These are phyloP conservation scores for Salvator merianae DNA, from an alignment of 2,113 vertebrate species.

Conservation along the genomic window DNA sequence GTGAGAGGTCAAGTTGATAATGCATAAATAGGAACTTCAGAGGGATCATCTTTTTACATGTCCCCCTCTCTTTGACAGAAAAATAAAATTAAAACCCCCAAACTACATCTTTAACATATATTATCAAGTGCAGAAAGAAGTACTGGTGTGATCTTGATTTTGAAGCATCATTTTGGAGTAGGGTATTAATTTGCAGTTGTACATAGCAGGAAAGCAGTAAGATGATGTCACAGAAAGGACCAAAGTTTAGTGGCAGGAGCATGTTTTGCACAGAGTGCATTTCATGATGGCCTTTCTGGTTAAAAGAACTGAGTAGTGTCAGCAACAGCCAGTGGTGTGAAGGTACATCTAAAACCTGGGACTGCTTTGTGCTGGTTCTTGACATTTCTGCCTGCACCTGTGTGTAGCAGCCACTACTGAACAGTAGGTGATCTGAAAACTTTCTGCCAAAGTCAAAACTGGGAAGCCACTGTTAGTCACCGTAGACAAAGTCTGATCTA, in stretches of 20 bases:
- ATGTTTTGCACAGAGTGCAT: neutral
- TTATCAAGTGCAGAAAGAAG: neutral
- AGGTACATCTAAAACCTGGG: too few relatives aligned
- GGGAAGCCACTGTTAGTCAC: neutral
- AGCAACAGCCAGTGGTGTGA: too few relatives aligned
- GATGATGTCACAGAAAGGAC: neutral
- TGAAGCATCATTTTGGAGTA: neutral
- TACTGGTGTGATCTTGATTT: neutral
- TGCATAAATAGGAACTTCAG: neutral
- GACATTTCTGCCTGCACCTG: too few relatives aligned
- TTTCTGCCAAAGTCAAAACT: neutral
- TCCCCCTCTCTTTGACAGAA: neutral
- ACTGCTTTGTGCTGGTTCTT: too few relatives aligned
- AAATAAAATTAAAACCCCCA: neutral
- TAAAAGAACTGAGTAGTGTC: neutral
- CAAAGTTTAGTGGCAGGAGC: neutral
- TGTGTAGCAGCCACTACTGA: too few relatives aligned
- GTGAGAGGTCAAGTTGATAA: slow-evolving; percentile 12
- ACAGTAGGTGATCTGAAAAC: too few relatives aligned
- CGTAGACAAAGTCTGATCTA: too few relatives aligned
- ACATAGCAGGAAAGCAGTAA: neutral
- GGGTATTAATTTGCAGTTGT: neutral
- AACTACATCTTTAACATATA: neutral
- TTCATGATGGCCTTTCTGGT: neutral
- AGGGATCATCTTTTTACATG: neutral